Conservation (phyloP, 2,888 invertebrate species). For the Cyrtodaria siliqua region DNA sequence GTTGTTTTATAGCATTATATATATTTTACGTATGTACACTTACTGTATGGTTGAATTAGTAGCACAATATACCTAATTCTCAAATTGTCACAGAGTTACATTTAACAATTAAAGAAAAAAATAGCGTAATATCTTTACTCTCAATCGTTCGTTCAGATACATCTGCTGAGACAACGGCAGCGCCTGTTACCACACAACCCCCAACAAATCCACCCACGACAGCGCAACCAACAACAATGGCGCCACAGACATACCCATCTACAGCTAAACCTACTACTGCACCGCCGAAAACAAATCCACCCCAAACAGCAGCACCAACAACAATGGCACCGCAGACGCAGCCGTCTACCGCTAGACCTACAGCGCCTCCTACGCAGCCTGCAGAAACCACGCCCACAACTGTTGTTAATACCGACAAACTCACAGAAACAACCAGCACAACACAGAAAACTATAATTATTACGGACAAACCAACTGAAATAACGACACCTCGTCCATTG, state of each 20-base stretch:
- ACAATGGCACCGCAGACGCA: slow-evolving; percentile 1
- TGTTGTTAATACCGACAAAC: neutral
- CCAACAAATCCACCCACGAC: slow-evolving; percentile 16
- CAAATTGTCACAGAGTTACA: no score
- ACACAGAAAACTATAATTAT: neutral
- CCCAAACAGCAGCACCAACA: neutral
- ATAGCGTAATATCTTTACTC: no score
- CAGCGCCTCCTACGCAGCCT: neutral
- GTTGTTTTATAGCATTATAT: no score
- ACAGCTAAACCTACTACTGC: slow-evolving; percentile 3
- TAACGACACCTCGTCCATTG: neutral
- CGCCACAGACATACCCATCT: slow-evolving; percentile 6
- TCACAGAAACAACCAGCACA: slow-evolving; percentile 4
- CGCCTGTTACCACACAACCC: neutral
- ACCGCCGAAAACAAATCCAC: slow-evolving; percentile 8
- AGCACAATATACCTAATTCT: no score
- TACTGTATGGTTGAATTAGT: no score
- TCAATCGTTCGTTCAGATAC: no score
- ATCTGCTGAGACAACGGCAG: no score
- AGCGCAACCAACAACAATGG: neutral
- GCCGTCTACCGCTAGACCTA: neutral
- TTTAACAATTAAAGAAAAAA: no score
- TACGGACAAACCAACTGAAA: neutral
- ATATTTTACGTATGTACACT: no score
- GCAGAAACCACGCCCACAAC: slow-evolving; percentile 1